Evolutionary conservation across 2,888 invertebrate genomes (phyloP), one percentile per base, ranked within the genome.

Genomic region (Drosophila hamatofila): DNA sequence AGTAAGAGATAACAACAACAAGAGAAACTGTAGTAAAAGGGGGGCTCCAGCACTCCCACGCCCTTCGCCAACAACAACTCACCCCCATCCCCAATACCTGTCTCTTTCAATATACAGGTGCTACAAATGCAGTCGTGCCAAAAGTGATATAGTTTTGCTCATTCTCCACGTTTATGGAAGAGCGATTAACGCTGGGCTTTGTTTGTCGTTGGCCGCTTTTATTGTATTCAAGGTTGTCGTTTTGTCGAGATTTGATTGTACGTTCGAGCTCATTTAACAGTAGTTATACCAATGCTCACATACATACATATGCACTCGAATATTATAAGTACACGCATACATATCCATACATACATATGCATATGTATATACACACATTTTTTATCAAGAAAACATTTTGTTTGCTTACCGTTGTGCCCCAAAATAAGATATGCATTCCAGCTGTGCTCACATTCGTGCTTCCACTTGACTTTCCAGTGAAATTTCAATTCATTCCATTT

Each of bases 221-320:
- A 68, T 89, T 74, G 59, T 63, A 71, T 84, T 86, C 90, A 86
- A 86, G 85, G 85, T 89, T 86, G 78, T 76, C 60, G 58, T 69
- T 78, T 78, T 68, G 78, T 65, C 39, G 52, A 52, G 67, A 64
- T 57, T 78, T 59, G 25, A 70, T 70, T 68, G 64, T 69, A 66
- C 49, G 78, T 64, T 80, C 48, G 49, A 59, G 55, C 59, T 46
- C 54, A 68, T 51, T 62, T 51, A 48, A 66, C 42, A 30, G 14
- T 51, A 35, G 14, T 57, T 70, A 83, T 83, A 80, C 60, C 62
- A 49, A 67, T 56, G 44, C 49, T 37, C 35, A 41, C 18, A 57
- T 46, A 59, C 18, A 57, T 46, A 59, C 44, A 60, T 23, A 54
- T 30, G 25, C 56, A 42, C 25, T 14, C 5, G 35, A 18, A 27